A percentile compares a stretch with the other conserved stretches of the same genome.
phyloP scores from a whole-genome alignment of 2,797 vertebrate genomes.

The Emydoidea blandingii region DNA sequence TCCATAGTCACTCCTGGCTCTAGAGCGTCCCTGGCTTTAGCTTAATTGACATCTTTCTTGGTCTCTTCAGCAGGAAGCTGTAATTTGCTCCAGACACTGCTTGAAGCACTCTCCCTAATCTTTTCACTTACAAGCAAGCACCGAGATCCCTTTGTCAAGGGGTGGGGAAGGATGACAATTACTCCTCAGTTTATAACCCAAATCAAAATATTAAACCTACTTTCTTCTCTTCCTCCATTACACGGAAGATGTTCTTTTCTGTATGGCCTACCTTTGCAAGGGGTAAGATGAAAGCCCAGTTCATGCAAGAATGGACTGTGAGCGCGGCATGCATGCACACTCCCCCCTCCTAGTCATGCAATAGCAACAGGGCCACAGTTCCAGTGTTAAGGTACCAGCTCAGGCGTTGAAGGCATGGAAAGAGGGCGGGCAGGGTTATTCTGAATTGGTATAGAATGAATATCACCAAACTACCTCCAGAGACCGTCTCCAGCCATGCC shows the following conservation, averaged over 20 bases:
- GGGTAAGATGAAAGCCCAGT: not conserved
- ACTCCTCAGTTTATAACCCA: not conserved
- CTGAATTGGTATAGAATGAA: conserved; percentile 74
- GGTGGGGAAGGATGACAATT: not conserved
- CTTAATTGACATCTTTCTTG: not conserved
- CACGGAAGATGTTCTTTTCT: not conserved
- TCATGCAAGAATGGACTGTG: conserved; percentile 75
- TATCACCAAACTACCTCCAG: conserved; percentile 94
- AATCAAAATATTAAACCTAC: rapidly evolving
- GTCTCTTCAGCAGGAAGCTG: not conserved
- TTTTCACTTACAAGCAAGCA: not conserved
- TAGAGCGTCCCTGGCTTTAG: not conserved
- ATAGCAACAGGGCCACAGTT: conserved; percentile 68
- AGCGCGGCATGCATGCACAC: conserved; percentile 74
- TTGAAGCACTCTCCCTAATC: not conserved
- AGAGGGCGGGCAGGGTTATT: conserved; percentile 77
- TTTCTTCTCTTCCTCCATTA: not conserved
- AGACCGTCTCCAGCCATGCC: conserved; percentile 98
- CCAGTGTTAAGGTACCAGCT: conserved; percentile 80
- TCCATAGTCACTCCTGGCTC: rapidly evolving
- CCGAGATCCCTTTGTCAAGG: not conserved
- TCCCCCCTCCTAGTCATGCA: conserved; percentile 76
- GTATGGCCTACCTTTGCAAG: conserved; percentile 5
- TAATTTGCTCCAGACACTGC: not conserved
- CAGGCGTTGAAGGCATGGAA: conserved; percentile 77